Percentiles rank a stretch among this genome's conserved stretches.
Evolutionary conservation across 2,113 vertebrate species (phyloP).

Genomic region (Rhabdomys dilectus): DNA sequence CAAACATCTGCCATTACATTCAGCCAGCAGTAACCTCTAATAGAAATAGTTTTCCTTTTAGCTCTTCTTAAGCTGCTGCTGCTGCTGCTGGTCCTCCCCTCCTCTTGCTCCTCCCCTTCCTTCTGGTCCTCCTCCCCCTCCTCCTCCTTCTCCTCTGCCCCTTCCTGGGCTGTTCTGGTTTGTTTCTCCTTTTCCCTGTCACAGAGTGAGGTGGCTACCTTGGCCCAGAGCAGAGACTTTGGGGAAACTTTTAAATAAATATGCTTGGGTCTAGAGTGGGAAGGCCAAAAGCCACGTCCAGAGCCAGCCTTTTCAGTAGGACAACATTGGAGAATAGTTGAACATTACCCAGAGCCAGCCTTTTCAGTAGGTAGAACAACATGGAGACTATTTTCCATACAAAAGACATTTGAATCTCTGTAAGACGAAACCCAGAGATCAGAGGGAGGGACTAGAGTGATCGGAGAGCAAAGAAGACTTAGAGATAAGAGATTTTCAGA

Average conservation of each 20-base stretch:
- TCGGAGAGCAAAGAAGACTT: neutral
- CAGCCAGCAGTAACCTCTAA: neutral
- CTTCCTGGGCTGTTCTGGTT: neutral
- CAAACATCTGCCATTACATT: neutral
- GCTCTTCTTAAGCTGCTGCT: neutral
- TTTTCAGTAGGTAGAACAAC: neutral
- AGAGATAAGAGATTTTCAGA: neutral
- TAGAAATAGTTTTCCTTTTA: neutral
- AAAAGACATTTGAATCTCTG: neutral
- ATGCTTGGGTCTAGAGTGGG: neutral
- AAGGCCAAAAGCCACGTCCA: neutral
- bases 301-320: neutral
- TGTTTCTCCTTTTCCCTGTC: neutral
- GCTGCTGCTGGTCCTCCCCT: accelerated
- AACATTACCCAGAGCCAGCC: neutral
- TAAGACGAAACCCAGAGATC: neutral
- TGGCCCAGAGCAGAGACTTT: neutral
- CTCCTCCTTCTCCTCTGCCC: too few relatives aligned
- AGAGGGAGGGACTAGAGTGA: neutral
- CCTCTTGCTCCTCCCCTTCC: too few relatives aligned
- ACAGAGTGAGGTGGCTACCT: neutral
- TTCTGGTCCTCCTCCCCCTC: too few relatives aligned
- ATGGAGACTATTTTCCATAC: neutral
- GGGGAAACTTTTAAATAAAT: neutral
- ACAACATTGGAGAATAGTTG: neutral